Base-by-base conservation (phyloP, 2,113 vertebrate species). In the Aramus guarauna region DNA sequence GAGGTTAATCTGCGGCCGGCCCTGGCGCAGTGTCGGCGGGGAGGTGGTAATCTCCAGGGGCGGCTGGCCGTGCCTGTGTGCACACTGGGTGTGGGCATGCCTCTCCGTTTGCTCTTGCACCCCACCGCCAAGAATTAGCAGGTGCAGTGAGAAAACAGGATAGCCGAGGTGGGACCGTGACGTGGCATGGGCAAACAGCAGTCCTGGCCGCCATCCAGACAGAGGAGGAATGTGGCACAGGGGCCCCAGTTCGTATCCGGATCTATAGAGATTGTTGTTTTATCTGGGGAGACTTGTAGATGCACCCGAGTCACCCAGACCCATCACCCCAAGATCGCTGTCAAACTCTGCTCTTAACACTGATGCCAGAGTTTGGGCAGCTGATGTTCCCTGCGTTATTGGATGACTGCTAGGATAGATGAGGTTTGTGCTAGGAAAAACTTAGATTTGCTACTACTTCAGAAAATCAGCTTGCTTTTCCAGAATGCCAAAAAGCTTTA, bases 121-220 rank as follows among this genome's bases (percentile, higher is more conserved):
- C 2, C 39, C 5, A 0, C 4, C 0, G 12, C 88, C 83, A 56
- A 9, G 53, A 48, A 53, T 11, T 5, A 73, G 67, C 89, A 82
- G 82, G 84, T 76, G 79, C 53, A 3, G 36, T 34, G 91, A 66
- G 91, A 37, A 68, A 94, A 92, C 95, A 95, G 86, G 34, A 66
- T 0, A 26, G 77, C 62, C 5, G 2, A 82, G 91, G 83, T 87
- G 85, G 76, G 79, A 86, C 41, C 1, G 0, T 91, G 89, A 85
- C 20, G 36, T 84, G 94, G 91, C 62, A 12, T 0, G 1, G 80
- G 77, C 73, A 94, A 96, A 84, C 77, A 96, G 45, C 41, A 79
- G 66, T 26, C 39, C 86, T 92, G 92, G 89, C 80, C 69, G 66
- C 66, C 69, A 75, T 41, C 92, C 95, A 96, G 80, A 20, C 63